A percentile compares a stretch with the other conserved stretches of the same genome.
Evolutionary conservation across 2,113 vertebrate genomes (phyloP).

Genomic region (Urocolius indicus): DNA sequence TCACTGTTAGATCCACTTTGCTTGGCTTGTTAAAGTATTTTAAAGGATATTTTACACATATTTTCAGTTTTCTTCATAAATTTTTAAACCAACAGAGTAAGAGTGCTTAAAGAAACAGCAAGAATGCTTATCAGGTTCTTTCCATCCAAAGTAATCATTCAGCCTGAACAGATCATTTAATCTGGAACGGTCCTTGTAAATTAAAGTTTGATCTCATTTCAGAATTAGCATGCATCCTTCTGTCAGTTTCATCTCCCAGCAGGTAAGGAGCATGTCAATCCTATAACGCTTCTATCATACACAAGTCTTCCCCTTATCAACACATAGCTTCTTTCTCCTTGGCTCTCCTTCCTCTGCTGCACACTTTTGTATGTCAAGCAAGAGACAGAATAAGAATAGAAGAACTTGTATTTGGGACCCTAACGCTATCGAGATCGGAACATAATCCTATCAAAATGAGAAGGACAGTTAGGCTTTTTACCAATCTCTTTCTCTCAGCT

Average conservation of each 20-base stretch:
- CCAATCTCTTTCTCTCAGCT: neutral
- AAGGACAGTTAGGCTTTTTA: neutral
- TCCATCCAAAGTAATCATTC: neutral
- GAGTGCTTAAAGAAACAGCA: neutral
- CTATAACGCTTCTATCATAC: neutral
- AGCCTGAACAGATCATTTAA: neutral
- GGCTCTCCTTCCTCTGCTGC: neutral
- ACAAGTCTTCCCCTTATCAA: neutral
- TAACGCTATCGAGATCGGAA: neutral
- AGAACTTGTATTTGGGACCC: neutral
- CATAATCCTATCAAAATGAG: too few relatives aligned
- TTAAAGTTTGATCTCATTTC: neutral
- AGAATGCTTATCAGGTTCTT: neutral
- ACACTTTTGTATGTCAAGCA: neutral
- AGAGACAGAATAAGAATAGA: neutral
- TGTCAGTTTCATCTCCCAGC: constrained; percentile 6
- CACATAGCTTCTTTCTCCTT: neutral
- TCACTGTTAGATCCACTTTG: neutral
- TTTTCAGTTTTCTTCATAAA: neutral
- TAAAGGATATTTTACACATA: neutral
- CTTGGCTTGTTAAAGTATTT: neutral
- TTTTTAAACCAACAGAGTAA: neutral
- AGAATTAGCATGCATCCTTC: constrained; percentile 8
- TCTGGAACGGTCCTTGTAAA: constrained; percentile 2
- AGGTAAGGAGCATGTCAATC: neutral